phyloP scores from a whole-genome alignment of 2,113 vertebrate genomes.

The Hipposideros armiger region DNA sequence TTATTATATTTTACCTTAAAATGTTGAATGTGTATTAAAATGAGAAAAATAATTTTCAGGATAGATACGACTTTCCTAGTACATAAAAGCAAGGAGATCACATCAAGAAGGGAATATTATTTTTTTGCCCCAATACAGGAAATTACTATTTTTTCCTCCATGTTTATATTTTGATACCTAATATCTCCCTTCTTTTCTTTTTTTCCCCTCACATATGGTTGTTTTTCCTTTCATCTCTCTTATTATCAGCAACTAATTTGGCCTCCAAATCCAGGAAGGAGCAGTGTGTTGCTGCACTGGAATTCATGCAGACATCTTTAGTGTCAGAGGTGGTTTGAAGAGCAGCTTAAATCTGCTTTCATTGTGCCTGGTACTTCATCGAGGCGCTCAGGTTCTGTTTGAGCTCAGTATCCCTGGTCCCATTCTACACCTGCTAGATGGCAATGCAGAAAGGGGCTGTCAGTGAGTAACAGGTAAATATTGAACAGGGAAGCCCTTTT shows the following conservation, averaged over 20 bases:
- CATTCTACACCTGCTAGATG: conserved; percentile 58
- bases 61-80: conserved; percentile 77
- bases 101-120: conserved; percentile 80
- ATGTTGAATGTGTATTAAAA: conserved; percentile 83
- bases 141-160: conserved; percentile 77
- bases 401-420: conserved; percentile 69
- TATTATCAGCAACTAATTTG: conserved; percentile 64
- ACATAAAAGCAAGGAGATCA: conserved; percentile 83
- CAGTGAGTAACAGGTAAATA: conserved; percentile 81
- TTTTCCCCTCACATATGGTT: background rate
- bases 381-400: conserved; percentile 63
- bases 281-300: background rate
- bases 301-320: background rate
- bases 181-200: conserved; percentile 45
- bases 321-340: conserved; percentile 37
- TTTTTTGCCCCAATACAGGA: conserved; percentile 81
- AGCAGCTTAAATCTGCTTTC: conserved; percentile 68
- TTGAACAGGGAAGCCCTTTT: conserved; percentile 74
- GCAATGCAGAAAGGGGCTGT: conserved; percentile 62
- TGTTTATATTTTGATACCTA: conserved; percentile 80
- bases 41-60: conserved; percentile 82
- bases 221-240: conserved; percentile 3
- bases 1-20: conserved; percentile 84
- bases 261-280: conserved; percentile 30
- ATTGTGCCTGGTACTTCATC: conserved; percentile 55